Base-by-base conservation (phyloP, 2,113 vertebrate species). In the Platysternon megacephalum region DNA sequence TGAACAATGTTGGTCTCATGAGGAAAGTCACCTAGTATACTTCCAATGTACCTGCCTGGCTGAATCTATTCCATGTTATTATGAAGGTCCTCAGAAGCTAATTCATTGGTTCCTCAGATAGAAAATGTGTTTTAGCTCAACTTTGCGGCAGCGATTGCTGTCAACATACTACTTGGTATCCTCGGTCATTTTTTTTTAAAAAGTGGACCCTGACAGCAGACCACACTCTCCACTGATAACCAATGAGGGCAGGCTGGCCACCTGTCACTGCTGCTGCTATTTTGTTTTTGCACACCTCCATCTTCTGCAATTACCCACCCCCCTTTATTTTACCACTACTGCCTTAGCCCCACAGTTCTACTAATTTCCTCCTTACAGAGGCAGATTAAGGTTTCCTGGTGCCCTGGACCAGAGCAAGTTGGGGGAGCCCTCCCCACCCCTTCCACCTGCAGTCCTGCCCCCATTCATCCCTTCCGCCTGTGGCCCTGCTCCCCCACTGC, bases 11-110 rank as follows among this genome's bases (percentile, higher is more conserved):
- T 61, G 28, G 28, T 14, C 56, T 29, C 26, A 58, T 11, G 56
- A 29, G 56, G 5, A 58, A 58, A 29, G 28, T 58, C 26, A 29
- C 28, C 28, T 58, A 28, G 11, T 29, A 58, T 58, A 29, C 28
- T 29, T 58, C 79, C 55, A 89, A 93, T 84, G 42, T 92, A 55
- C 5, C 19, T 92, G 1, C 82, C 86, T 86, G 5, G 24, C 39
- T 84, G 42, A 93, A 82, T 11, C 78, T 61, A n/a, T 72, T 0
- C 0, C 0, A 1, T n/a, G 44, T 39, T n/a, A 51, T 39, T 82
- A 80, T 44, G 21, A 53, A 44, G 28, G 14, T 32, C 2, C 0
- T 9, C 44, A 92, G 83, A 95, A 35, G 48, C 56, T 58, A 56
- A 32, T 83, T 49, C 13, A n/a, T 5, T 76, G 32, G 10, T 8